Conservation (phyloP, 2,797 vertebrate genomes). For the Gymnothorax javanicus region DNA sequence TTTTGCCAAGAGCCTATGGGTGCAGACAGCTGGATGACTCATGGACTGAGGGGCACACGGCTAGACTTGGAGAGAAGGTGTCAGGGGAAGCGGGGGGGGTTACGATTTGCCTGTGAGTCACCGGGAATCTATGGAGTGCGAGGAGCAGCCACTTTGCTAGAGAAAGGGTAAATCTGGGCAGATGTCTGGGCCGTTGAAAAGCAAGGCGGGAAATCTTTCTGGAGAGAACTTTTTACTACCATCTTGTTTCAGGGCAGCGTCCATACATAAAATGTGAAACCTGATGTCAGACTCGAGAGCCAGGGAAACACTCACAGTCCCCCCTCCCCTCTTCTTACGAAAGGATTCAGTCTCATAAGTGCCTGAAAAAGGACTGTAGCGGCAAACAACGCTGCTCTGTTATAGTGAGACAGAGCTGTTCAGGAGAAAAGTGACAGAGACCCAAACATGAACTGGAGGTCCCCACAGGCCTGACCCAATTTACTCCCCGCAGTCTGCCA, state of each 20-base stretch:
- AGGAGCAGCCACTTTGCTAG: neutral
- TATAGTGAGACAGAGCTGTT: neutral
- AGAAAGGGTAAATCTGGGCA: neutral
- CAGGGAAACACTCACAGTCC: neutral
- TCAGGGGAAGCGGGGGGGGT: constrained; percentile 37
- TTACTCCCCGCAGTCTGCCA: neutral
- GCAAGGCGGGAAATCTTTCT: neutral
- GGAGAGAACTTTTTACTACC: neutral
- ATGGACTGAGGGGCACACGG: constrained; percentile 15
- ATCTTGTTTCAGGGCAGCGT: neutral
- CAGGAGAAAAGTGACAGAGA: neutral
- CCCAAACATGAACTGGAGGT: neutral
- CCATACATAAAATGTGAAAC: neutral
- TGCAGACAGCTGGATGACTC: constrained; percentile 41
- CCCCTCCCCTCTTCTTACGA: neutral
- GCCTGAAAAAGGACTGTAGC: neutral
- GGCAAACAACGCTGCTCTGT: neutral
- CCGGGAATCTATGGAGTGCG: constrained; percentile 6
- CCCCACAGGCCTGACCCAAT: neutral
- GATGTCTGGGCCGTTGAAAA: neutral
- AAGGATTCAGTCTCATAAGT: neutral
- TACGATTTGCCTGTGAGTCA: constrained; percentile 39
- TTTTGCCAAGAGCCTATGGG: neutral
- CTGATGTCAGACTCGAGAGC: neutral
- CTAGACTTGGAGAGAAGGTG: constrained; percentile 20